Evolutionary conservation across 2,113 vertebrate genomes (phyloP).

Genomic region (Trochalopteron elliotii): DNA sequence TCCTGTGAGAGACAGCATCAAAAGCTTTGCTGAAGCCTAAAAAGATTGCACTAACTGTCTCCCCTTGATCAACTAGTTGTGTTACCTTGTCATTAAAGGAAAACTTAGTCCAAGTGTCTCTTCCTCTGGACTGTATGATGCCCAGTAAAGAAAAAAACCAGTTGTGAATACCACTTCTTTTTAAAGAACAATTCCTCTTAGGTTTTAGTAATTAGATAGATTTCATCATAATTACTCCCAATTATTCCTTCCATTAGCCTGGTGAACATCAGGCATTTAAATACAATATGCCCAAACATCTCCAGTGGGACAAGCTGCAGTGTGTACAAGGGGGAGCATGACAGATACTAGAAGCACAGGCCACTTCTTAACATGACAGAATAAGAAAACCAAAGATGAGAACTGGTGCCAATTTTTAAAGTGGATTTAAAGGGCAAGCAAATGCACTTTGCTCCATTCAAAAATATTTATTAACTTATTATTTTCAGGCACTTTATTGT

Average conservation of each 20-base stretch:
- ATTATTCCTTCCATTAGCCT: slow-evolving; percentile 57
- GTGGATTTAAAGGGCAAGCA: neutral
- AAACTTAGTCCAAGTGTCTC: neutral
- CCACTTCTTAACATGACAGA: neutral
- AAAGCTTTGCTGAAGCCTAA: neutral
- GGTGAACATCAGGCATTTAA: slow-evolving; percentile 11
- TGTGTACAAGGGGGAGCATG: neutral
- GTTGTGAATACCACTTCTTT: neutral
- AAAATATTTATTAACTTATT: neutral
- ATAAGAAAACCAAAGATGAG: neutral
- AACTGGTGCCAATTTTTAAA: neutral
- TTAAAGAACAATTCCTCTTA: neutral
- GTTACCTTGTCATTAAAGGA: neutral
- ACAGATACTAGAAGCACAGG: neutral
- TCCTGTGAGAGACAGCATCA: neutral
- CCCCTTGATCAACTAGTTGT: neutral
- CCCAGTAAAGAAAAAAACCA: neutral
- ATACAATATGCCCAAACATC: slow-evolving; percentile 35
- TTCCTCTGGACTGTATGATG: neutral
- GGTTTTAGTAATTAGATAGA: neutral
- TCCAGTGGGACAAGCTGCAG: neutral
- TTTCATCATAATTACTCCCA: slow-evolving; percentile 57
- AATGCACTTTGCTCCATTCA: neutral
- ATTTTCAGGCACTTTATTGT: neutral
- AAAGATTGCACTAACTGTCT: neutral